Base-by-base conservation (phyloP, 2,113 vertebrate genomes). In the Chloroceryle aenea region DNA sequence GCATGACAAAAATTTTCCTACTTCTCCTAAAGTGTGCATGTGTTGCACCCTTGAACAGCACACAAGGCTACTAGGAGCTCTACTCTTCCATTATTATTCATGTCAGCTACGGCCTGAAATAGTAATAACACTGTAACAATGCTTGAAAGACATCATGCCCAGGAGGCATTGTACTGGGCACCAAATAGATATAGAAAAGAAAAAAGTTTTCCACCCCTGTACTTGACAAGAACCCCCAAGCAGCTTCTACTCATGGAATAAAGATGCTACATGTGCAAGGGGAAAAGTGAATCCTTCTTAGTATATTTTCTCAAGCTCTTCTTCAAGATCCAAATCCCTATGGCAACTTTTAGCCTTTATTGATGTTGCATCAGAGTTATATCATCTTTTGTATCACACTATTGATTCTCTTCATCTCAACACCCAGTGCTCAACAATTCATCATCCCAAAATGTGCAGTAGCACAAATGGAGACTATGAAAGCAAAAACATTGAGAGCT, bases 321-420 rank as follows among this genome's bases (percentile, higher is more conserved):
- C 69, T 72, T 87, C 68, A 87, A 87, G 84, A 95, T 93, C 95
- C 89, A 91, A 96, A 95, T 94, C 84, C 87, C 89, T 82, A 9
- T n/a, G 66, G 94, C 40, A 96, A 93, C 82, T 95, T 94, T 82
- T 87, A 95, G 83, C 62, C 61, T 79, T 94, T 94, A 95, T 56
- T 92, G 87, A 95, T 94, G 77, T 96, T 92, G 84, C 81, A 95
- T 95, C 91, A 90, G 62, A 80, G 56, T 75, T 94, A 79, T 91
- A 95, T 95, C 73, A 72, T 89, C 84, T 96, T 95, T 89, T 89
- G 84, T 91, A 91, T 52, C 86, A 89, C 45, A 5, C 30, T 95
- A 92, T 89, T 48, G 89, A 95, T 95, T 89, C 56, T 87, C 66
- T 86, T 89, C 73, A 89, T 87, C 86, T 82, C 93, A 78, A 61